Evolutionary conservation across 2,113 vertebrate species (phyloP).

Genomic region (Chauna torquata): DNA sequence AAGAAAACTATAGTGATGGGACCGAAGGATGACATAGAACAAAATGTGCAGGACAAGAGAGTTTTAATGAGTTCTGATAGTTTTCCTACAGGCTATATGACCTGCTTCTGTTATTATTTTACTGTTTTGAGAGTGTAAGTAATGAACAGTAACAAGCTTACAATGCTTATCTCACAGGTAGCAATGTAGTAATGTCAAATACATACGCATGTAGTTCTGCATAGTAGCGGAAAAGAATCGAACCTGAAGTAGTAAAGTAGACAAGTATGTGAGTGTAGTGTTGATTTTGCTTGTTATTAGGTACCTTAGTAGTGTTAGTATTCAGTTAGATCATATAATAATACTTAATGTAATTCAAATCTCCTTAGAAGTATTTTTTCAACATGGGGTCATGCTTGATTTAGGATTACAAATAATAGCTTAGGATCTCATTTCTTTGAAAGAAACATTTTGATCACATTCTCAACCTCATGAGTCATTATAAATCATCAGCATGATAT

Average conservation of each 20-base stretch:
- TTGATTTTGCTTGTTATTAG: background rate
- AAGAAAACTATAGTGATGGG: background rate
- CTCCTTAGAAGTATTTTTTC: background rate
- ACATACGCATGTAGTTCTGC: background rate
- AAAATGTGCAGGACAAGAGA: background rate
- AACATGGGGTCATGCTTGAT: background rate
- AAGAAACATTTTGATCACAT: background rate
- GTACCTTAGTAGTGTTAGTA: background rate
- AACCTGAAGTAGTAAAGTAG: background rate
- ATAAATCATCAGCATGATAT: background rate
- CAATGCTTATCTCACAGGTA: background rate
- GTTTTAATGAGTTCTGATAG: background rate
- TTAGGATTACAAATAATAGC: background rate
- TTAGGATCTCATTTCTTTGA: slow-evolving; percentile 6
- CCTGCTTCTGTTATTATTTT: background rate
- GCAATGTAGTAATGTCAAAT: background rate
- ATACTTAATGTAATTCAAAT: background rate
- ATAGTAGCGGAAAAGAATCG: background rate
- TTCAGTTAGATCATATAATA: background rate
- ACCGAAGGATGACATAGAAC: background rate
- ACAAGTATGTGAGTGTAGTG: background rate
- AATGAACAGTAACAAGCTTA: background rate
- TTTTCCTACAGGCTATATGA: background rate
- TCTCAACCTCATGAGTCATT: slow-evolving; percentile 35
- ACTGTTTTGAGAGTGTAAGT: background rate